These are phyloP conservation scores for Periophthalmus magnuspinnatus DNA, from an alignment of 2,797 vertebrate genomes.

Conservation along the genomic window DNA sequence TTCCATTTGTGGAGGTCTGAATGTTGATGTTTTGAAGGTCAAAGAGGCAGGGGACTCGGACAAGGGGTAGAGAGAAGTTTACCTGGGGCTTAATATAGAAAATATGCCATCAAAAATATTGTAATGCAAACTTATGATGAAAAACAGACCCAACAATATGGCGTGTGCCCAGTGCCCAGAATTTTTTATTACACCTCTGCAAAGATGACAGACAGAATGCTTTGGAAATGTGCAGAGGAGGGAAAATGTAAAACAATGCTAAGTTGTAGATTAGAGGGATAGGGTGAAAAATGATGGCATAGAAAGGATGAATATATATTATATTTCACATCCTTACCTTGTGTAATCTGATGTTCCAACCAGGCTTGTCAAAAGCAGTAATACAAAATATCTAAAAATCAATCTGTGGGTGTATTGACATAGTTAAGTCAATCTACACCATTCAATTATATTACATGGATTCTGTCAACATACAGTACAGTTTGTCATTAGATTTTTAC, in stretches of 20 bases:
- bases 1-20: neutral
- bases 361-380: neutral
- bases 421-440: neutral
- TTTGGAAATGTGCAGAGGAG: neutral
- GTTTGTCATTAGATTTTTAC: neutral
- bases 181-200: too few species aligned
- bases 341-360: conserved; percentile 18
- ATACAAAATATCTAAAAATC: conserved; percentile 5
- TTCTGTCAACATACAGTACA: neutral
- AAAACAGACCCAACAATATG: too few species aligned
- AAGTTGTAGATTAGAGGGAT: conserved; percentile 1
- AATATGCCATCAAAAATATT: too few species aligned
- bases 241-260: neutral
- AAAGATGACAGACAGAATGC: neutral
- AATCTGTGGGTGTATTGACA: neutral
- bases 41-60: too few species aligned
- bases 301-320: conserved; percentile 14
- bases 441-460: neutral
- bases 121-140: too few species aligned
- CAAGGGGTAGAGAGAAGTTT: too few species aligned
- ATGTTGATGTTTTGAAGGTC: neutral
- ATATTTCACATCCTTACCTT: conserved; percentile 11
- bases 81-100: too few species aligned
- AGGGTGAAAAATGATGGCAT: neutral
- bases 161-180: too few species aligned